Evolutionary conservation across 2,797 vertebrate genomes (phyloP), one percentile per base, ranked within the genome.

Genomic region (Lophius americanus): DNA sequence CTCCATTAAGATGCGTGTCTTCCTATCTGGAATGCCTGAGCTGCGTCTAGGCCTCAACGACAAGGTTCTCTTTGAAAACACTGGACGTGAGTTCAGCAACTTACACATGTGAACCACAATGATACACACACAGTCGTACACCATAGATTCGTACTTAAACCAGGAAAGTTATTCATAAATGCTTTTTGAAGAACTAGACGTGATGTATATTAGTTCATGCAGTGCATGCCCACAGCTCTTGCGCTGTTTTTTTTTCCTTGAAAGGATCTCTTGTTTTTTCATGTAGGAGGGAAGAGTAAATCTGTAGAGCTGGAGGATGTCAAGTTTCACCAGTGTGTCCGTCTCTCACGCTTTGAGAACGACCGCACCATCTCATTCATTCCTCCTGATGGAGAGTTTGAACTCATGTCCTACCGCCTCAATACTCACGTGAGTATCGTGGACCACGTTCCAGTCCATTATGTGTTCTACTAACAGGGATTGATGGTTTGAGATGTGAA

Each of bases 11-110:
- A 99, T 99, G 98, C 92, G 98, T 0, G 98, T 99, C 0, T 99
- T 99, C 86, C 94, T 99, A 14, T 99, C 97, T 0, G 98, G 98
- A 41, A 99, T 99, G 98, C 98, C 98, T 0, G 98, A 99, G 84
- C 85, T 99, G 76, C 95, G 98, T 23, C 91, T 99, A 1, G 98
- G 98, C 6, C 90, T 99, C 10, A 99, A 99, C 0, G 98, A 99
- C 91, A 99, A 99, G 90, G 98, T 99, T 74, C 94, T 99, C 76
- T 99, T 99, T 52, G 98, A 99, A 82, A 99, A 99, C 69, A 99
- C 98, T 35, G 98, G 98, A 91, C 95, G 98, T 99, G 92, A 98
- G 97, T 98, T 80, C 43, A 12, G 3, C 8, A 32, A n/a, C 38
- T 41, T 5, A 46, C 8, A 46, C 62, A 2, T 23, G 23, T 23